phyloP scores from a whole-genome alignment of 1,140 invertebrate genomes.

The Reticulitermes speratus region DNA sequence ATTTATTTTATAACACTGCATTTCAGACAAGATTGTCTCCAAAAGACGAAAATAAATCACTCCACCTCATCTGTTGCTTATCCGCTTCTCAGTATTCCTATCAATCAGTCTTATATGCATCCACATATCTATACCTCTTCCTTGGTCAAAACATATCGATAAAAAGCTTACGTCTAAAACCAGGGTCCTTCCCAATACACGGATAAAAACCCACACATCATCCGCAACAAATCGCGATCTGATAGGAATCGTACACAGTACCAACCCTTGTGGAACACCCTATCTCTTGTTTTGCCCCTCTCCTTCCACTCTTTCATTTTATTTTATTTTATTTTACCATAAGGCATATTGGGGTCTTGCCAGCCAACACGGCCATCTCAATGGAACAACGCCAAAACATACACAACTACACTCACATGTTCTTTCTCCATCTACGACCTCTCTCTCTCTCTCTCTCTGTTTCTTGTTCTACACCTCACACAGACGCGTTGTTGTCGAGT shows the following conservation, averaged over 20 bases:
- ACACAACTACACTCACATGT: not conserved
- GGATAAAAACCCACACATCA: not conserved
- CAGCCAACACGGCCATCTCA: not conserved
- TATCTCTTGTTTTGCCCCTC: not conserved
- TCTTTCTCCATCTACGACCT: not conserved
- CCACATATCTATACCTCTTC: not conserved
- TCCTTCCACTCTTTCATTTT: not conserved
- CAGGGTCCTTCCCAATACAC: no score
- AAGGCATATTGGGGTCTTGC: constrained; percentile 4
- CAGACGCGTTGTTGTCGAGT: not conserved
- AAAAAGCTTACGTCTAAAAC: not conserved
- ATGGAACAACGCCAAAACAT: not conserved
- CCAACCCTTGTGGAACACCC: constrained; percentile 16
- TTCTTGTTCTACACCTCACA: no score
- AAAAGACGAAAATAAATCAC: not conserved
- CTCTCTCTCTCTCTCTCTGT: not conserved
- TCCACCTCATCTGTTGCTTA: not conserved
- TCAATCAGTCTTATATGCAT: not conserved
- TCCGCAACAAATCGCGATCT: not conserved
- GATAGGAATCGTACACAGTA: not conserved
- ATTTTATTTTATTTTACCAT: not conserved
- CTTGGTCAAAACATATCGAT: not conserved
- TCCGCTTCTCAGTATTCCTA: not conserved
- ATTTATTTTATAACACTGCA: not conserved
- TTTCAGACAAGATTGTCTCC: not conserved